Evolutionary conservation across 2,113 vertebrate species (phyloP).

Genomic region (Cyprinus carpio): DNA sequence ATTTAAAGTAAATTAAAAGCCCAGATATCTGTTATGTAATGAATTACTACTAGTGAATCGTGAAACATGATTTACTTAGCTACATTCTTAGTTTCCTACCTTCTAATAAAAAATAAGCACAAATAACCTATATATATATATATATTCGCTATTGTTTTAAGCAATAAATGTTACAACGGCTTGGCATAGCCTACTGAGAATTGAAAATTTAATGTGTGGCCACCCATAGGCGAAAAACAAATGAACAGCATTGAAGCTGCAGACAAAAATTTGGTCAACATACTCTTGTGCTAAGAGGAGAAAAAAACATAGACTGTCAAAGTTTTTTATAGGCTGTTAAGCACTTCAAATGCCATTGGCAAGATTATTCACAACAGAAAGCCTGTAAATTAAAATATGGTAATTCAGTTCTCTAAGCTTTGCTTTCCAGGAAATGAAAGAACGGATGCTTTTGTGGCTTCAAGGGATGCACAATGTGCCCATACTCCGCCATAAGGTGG

Average conservation of each 20-base stretch:
- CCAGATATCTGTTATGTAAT: too few relatives aligned
- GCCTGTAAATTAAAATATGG: background rate
- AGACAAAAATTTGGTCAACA: conserved; percentile 49
- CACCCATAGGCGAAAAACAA: conserved; percentile 26
- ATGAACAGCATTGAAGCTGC: conserved; percentile 15
- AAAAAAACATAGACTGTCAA: conserved; percentile 24
- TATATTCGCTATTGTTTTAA: background rate
- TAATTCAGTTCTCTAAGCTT: background rate
- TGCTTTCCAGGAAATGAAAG: conserved; percentile 53
- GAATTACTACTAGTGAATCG: too few relatives aligned
- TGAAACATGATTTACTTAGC: too few relatives aligned
- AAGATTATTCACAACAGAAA: background rate
- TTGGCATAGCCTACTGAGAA: background rate
- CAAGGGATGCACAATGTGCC: background rate
- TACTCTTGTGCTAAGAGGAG: conserved; percentile 31
- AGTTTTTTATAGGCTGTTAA: conserved; percentile 25
- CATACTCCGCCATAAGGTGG: background rate
- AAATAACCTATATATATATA: background rate
- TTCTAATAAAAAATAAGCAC: background rate
- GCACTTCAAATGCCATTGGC: background rate
- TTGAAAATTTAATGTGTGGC: conserved; percentile 33
- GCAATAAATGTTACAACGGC: background rate
- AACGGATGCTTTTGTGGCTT: conserved; percentile 34
- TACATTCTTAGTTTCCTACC: too few relatives aligned
- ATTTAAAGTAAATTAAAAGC: too few relatives aligned